Evolutionary conservation across 1,140 invertebrate genomes (phyloP).

Genomic region (Cephus cinctus): DNA sequence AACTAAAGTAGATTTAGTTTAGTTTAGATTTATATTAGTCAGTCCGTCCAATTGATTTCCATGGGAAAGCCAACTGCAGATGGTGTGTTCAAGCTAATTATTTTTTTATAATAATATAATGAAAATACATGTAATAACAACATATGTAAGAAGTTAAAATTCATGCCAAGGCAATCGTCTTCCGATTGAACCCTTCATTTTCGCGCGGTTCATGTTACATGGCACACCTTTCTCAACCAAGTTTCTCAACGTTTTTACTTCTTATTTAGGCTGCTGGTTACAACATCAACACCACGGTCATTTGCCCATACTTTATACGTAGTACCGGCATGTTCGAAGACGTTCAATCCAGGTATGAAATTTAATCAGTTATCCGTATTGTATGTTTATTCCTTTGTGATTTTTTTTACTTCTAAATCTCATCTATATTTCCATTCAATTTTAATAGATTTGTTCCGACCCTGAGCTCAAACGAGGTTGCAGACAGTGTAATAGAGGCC

Average conservation of each 20-base stretch:
- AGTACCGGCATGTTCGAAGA: slow-evolving; percentile 93
- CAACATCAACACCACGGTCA: slow-evolving; percentile 79
- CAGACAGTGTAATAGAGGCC: slow-evolving; percentile 77
- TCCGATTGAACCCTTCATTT: too few relatives aligned
- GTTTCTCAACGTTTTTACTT: slow-evolving; percentile 7
- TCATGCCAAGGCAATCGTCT: too few relatives aligned
- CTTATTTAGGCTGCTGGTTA: slow-evolving; percentile 55
- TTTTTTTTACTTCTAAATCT: background rate
- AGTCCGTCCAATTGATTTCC: too few relatives aligned
- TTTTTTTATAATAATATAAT: too few relatives aligned
- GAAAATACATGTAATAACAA: too few relatives aligned
- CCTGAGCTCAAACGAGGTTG: slow-evolving; percentile 83
- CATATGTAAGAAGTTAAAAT: too few relatives aligned
- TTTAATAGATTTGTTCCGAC: slow-evolving; percentile 73
- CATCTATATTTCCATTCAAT: slow-evolving; percentile 18
- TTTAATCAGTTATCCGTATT: background rate
- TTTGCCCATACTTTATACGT: slow-evolving; percentile 90
- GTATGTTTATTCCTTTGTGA: slow-evolving; percentile 6
- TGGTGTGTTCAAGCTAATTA: too few relatives aligned
- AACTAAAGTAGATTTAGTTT: too few relatives aligned
- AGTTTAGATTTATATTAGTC: too few relatives aligned
- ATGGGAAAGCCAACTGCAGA: too few relatives aligned
- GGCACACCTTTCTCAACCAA: too few relatives aligned
- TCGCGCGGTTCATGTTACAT: too few relatives aligned
- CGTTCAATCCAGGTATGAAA: slow-evolving; percentile 73